Conservation (phyloP, 1,140 invertebrate genomes). For the Belonocnema kinseyi region DNA sequence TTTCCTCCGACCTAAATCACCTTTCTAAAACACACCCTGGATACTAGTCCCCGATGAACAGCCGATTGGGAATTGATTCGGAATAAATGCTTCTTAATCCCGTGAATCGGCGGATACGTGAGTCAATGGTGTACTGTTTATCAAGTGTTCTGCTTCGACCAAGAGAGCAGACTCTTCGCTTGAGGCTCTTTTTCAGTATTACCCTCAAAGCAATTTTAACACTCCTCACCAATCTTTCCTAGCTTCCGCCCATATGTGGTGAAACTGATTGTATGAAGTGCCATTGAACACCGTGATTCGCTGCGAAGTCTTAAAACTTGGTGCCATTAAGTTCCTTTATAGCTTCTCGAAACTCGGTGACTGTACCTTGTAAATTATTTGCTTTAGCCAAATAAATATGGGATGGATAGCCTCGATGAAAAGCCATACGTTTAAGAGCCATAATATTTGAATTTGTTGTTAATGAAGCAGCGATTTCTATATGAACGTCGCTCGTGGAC, state of each 20-base stretch:
- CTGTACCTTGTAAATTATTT: not conserved
- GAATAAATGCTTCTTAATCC: constrained; percentile 48
- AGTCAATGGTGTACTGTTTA: constrained; percentile 57
- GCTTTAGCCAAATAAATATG: not conserved
- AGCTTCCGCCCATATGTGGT: constrained; percentile 41
- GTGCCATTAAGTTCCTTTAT: not conserved
- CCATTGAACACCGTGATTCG: constrained; percentile 15
- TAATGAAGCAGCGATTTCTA: constrained; percentile 61
- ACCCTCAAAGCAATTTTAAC: constrained; percentile 26
- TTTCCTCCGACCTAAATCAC: not conserved
- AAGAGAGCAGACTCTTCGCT: constrained; percentile 18
- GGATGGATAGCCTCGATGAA: not conserved
- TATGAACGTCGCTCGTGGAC: constrained; percentile 68
- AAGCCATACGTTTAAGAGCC: constrained; percentile 23
- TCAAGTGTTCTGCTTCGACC: constrained; percentile 27
- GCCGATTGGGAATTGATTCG: constrained; percentile 63
- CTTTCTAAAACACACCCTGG: not conserved
- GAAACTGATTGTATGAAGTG: constrained; percentile 30
- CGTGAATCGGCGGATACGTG: constrained; percentile 44
- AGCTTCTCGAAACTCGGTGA: not conserved
- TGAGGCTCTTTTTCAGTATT: constrained; percentile 15
- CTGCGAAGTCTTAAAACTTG: not conserved
- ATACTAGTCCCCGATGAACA: not conserved
- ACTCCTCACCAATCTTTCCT: constrained; percentile 33
- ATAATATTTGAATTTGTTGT: constrained; percentile 36